Evolutionary conservation across 2,888 invertebrate species (phyloP), one percentile per base, ranked within the genome.

Genomic region (Polydesmus complanatus): DNA sequence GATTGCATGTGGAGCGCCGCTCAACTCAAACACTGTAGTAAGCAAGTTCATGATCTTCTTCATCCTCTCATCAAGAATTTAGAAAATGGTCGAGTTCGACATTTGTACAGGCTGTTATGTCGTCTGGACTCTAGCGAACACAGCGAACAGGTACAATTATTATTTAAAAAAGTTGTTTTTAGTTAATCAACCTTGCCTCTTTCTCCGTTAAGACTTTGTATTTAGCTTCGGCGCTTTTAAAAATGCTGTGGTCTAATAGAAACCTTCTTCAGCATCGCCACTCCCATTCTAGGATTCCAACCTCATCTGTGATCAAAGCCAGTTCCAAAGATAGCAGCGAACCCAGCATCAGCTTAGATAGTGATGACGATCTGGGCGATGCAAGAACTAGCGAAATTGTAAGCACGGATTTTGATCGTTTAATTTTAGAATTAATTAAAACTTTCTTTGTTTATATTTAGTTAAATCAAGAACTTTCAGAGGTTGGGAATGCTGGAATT

Each of bases 1-100:
- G 91, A 93, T 71, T 80, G 88, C 49, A 90, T 95, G 65, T 95
- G 94, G 94, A 88, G 91, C 66, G 91, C 94, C 0, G 91, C 93
- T 1, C 94, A 94, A 73, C 74, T 94, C 57, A 95, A 95, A 73
- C 94, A 95, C 73, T 95, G 94, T 72, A 87, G 92, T 1, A 86
- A 92, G 68, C 92, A 93, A 65, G 92, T 94, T 64, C 88, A 91
- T 71, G 95, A 95, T 74, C 78, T 93, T 52, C 75, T 95, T 64
- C 89, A 91, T 1, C 88, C 91, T 0, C 79, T 94, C 65, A 92
- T 94, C 1, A 88, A 94, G 70, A 90, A 92, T 70, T 75, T 95
- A 63, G 88, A 93, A 11, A 85, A 89, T 0, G 85, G 85, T 48
- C 91, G 92, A 0, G 91, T 93, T 48, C 79, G 89, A 55, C 92